Percentiles rank a stretch among this genome's conserved stretches.
Conservation (phyloP, 1,140 invertebrate genomes). For the Cephus cinctus region DNA sequence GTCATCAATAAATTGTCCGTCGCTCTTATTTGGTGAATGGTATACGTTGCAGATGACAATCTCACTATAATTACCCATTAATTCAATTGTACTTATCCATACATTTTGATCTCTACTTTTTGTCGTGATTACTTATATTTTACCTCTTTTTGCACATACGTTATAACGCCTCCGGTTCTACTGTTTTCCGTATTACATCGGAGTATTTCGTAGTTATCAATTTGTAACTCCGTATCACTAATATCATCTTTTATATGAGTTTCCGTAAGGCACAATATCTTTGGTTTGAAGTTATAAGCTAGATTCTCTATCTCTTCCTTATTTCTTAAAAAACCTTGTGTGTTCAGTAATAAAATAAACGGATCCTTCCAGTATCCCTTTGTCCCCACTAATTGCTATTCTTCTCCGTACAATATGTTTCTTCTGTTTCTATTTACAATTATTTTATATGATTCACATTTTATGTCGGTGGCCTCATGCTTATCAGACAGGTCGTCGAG, state of each 20-base stretch:
- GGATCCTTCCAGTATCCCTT: too few species aligned
- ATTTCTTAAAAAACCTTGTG: slow-evolving; percentile 1
- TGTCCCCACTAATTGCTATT: slow-evolving; percentile 11
- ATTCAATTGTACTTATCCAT: too few species aligned
- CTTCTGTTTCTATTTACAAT: slow-evolving; percentile 6
- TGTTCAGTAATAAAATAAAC: too few species aligned
- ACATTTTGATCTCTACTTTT: too few species aligned
- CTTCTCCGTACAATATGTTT: slow-evolving; percentile 8
- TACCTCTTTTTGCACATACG: neutral
- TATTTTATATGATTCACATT: slow-evolving; percentile 3
- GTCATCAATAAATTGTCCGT: too few species aligned
- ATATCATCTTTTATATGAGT: slow-evolving; percentile 8
- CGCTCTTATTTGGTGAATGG: too few species aligned
- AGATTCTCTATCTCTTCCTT: slow-evolving; percentile 3
- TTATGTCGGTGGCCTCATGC: slow-evolving; percentile 10
- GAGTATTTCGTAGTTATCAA: slow-evolving; percentile 1
- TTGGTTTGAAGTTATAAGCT: neutral
- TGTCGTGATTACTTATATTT: too few species aligned
- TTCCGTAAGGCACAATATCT: slow-evolving; percentile 1
- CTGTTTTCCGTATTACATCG: slow-evolving; percentile 7
- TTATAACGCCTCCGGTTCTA: slow-evolving; percentile 8
- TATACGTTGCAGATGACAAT: too few species aligned
- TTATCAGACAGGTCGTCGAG: slow-evolving; percentile 8
- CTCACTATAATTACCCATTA: too few species aligned
- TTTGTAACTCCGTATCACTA: neutral